Evolutionary conservation across 2,113 vertebrate genomes (phyloP).

Genomic region (Colinus virginianus): DNA sequence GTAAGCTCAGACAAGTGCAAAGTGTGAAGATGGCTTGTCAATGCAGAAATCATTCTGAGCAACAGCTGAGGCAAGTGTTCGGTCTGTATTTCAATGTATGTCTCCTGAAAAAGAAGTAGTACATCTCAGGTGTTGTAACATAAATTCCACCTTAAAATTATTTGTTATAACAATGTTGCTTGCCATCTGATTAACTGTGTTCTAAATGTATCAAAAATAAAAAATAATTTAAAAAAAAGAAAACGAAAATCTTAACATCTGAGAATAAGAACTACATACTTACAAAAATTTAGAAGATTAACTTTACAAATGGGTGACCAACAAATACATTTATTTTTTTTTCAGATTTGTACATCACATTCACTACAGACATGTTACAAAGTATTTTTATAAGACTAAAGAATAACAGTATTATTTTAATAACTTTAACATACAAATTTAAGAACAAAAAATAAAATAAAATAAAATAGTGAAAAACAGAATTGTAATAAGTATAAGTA

Average conservation of each 20-base stretch:
- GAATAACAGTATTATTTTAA: slow-evolving; percentile 22
- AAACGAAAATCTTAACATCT: not conserved
- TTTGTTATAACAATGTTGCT: not conserved
- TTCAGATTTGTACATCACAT: not conserved
- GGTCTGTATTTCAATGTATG: slow-evolving; percentile 99
- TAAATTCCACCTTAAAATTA: not conserved
- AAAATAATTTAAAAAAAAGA: not conserved
- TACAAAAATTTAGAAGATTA: not conserved
- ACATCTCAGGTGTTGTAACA: not conserved
- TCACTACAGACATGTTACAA: not conserved
- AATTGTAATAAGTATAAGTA: slow-evolving; percentile 70
- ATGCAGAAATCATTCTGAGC: slow-evolving; percentile 92
- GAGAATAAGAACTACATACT: slow-evolving; percentile 28
- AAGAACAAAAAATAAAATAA: slow-evolving; percentile 13
- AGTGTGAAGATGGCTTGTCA: slow-evolving; percentile 90
- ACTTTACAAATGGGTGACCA: not conserved
- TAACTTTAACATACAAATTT: slow-evolving; percentile 14
- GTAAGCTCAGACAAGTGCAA: slow-evolving; percentile 90
- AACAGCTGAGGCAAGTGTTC: slow-evolving; percentile 96
- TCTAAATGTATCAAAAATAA: not conserved
- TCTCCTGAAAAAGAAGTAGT: slow-evolving; percentile 84
- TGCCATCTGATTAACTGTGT: not conserved
- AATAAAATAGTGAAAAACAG: slow-evolving; percentile 4
- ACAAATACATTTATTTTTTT: not conserved
- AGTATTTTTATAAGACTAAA: not conserved